A percentile compares a stretch with the other conserved stretches of the same genome.
phyloP scores from a whole-genome alignment of 2,888 invertebrate genomes.

The Synanthedon myopaeformis region DNA sequence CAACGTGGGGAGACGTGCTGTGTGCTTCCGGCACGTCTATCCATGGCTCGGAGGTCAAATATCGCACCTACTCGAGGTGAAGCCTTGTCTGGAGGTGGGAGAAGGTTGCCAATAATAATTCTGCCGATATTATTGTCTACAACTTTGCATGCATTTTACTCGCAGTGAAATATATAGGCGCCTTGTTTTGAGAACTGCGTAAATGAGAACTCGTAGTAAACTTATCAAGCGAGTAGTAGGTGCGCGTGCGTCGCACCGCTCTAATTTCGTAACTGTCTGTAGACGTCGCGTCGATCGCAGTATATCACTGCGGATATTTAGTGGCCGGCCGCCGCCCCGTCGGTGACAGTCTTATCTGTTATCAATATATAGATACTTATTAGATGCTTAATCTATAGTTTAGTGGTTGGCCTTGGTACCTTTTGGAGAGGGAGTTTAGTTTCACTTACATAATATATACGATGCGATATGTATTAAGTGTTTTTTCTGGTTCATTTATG shows the following conservation, averaged over 20 bases:
- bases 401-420: slow-evolving; percentile 24
- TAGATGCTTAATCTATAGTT: slow-evolving; percentile 42
- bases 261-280: slow-evolving; percentile 58
- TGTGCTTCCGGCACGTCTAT: too few relatives aligned
- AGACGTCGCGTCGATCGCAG: slow-evolving; percentile 33
- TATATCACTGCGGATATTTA: slow-evolving; percentile 58
- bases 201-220: too few relatives aligned
- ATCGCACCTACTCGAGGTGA: too few relatives aligned
- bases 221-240: slow-evolving; percentile 7
- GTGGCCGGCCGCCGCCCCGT: slow-evolving; percentile 50
- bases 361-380: slow-evolving; percentile 60
- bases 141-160: too few relatives aligned
- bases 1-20: too few relatives aligned
- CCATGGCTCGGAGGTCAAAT: too few relatives aligned
- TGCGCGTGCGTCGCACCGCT: slow-evolving; percentile 33
- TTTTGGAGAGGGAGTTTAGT: slow-evolving; percentile 2
- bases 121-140: too few relatives aligned
- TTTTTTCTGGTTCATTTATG: too few relatives aligned
- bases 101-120: too few relatives aligned
- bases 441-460: not conserved
- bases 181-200: too few relatives aligned
- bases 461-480: not conserved
- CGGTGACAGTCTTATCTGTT: slow-evolving; percentile 64
- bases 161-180: too few relatives aligned
- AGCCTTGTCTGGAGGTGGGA: too few relatives aligned